phyloP scores from a whole-genome alignment of 1,140 invertebrate genomes.

The Pararge aegeria region DNA sequence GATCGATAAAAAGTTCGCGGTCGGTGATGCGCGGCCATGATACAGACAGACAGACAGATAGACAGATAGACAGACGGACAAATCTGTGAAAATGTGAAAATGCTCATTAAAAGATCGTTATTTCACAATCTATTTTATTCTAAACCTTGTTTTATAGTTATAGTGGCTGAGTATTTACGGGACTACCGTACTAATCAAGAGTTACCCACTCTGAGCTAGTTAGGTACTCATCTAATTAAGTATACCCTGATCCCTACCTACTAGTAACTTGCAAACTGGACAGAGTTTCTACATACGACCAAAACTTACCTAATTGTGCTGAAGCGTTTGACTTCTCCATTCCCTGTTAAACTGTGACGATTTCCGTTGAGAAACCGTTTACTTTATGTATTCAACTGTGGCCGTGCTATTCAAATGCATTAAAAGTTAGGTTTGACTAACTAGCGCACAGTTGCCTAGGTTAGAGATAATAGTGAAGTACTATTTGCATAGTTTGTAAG shows the following conservation, averaged over 20 bases:
- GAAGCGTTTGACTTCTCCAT: background rate
- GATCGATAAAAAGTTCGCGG: too few relatives aligned
- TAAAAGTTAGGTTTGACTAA: background rate
- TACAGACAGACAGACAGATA: too few relatives aligned
- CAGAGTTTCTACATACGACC: background rate
- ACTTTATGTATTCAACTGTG: conserved; percentile 2
- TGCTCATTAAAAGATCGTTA: too few relatives aligned
- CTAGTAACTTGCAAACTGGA: background rate
- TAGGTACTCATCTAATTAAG: background rate
- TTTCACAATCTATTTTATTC: too few relatives aligned
- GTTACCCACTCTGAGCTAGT: too few relatives aligned
- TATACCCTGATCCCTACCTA: background rate
- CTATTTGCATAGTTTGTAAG: background rate
- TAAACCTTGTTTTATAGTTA: too few relatives aligned
- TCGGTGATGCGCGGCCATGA: too few relatives aligned
- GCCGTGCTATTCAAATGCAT: background rate
- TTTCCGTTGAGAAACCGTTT: background rate
- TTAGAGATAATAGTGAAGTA: background rate
- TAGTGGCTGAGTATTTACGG: too few relatives aligned
- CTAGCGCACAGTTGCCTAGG: background rate
- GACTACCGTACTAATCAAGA: too few relatives aligned
- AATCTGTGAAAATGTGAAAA: too few relatives aligned
- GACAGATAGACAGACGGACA: too few relatives aligned
- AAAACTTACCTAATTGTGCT: background rate
- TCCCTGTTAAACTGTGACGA: background rate